These are phyloP conservation scores for Agrochola macilenta DNA, from an alignment of 2,888 invertebrate species.

Conservation along the genomic window DNA sequence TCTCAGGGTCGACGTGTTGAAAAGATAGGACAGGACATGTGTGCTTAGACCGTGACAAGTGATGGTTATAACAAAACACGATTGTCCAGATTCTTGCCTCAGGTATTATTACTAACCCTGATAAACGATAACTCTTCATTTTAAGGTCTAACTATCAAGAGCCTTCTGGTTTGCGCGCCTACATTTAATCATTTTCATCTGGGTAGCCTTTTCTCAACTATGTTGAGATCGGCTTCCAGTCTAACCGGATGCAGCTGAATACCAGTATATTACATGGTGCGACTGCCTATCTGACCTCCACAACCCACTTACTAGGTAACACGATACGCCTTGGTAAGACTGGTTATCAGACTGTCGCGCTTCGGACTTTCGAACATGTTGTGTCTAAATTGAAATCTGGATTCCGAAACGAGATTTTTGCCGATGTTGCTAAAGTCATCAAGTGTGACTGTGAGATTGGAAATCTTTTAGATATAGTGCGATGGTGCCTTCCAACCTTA, in stretches of 20 bases:
- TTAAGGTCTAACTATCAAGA: not conserved
- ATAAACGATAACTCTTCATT: not conserved
- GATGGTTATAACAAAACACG: constrained; percentile 8
- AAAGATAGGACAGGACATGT: constrained; percentile 23
- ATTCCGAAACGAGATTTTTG: not conserved
- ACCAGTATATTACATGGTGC: no score
- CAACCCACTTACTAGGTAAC: no score
- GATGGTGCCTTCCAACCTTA: no score
- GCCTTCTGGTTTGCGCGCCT: no score
- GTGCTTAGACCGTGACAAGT: constrained; percentile 42
- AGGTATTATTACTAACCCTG: not conserved
- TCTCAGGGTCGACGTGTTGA: constrained; percentile 43
- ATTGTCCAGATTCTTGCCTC: constrained; percentile 19
- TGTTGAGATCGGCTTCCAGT: no score
- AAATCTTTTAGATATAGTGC: not conserved
- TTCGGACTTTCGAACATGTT: no score
- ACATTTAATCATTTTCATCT: no score
- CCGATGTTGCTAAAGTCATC: not conserved
- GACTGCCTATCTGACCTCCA: no score
- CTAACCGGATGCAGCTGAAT: no score
- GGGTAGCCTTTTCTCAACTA: no score
- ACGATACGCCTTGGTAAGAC: no score
- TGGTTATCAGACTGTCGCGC: no score
- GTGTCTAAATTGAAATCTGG: not conserved
- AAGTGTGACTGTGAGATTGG: not conserved